These are phyloP conservation scores for Calycopis cecrops DNA, from an alignment of 1,140 invertebrate species.

Conservation along the genomic window DNA sequence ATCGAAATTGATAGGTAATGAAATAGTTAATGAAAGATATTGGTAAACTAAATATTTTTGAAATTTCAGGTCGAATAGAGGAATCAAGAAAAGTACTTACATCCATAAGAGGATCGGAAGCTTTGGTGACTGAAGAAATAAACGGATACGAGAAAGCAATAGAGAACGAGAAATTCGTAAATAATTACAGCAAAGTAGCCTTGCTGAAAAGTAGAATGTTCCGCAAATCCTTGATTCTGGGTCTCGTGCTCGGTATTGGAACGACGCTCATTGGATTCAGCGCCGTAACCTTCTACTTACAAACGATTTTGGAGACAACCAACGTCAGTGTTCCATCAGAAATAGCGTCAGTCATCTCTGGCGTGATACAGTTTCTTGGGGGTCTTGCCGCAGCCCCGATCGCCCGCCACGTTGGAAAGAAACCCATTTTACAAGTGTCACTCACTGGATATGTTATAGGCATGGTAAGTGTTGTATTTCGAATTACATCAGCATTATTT, in stretches of 20 bases:
- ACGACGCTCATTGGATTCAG: conserved; percentile 14
- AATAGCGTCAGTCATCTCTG: conserved; percentile 17
- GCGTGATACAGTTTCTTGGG: conserved; percentile 16
- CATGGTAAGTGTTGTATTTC: not conserved
- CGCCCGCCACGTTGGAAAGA: not conserved
- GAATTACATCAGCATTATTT: no score
- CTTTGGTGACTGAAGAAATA: not conserved
- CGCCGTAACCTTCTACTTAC: conserved; percentile 15
- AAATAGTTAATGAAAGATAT: no score
- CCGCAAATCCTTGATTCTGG: not conserved
- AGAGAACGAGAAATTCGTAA: not conserved
- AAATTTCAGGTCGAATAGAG: not conserved
- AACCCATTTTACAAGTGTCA: not conserved
- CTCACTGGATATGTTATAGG: not conserved
- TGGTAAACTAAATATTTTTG: not conserved
- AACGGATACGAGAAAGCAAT: not conserved
- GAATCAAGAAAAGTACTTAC: not conserved
- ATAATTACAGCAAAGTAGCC: not conserved
- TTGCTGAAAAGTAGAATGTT: not conserved
- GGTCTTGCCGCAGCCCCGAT: not conserved
- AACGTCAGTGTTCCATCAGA: conserved; percentile 8
- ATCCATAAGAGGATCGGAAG: not conserved
- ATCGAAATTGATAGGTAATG: no score
- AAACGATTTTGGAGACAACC: conserved; percentile 18
- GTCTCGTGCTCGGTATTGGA: conserved; percentile 8